Percentiles rank a stretch among this genome's conserved stretches.
phyloP scores from a whole-genome alignment of 2,888 invertebrate genomes.

The Perdita meconis region DNA sequence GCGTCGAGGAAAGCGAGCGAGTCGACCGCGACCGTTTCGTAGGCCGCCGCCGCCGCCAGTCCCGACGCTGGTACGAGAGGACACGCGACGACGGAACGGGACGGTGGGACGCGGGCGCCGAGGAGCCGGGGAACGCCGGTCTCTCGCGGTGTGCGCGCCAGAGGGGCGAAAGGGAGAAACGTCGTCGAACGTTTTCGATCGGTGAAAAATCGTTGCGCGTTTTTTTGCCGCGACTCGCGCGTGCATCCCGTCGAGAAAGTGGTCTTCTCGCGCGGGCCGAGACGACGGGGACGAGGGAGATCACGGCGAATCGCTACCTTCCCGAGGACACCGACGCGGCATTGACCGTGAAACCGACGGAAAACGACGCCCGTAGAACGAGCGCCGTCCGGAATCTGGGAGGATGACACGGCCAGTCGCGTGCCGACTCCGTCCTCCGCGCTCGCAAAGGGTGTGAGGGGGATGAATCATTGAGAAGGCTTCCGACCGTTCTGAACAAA shows the following conservation, averaged over 20 bases:
- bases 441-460: not conserved
- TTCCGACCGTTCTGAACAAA: conserved; percentile 25
- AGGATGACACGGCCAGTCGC: not conserved
- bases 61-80: not conserved
- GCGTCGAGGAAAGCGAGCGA: conserved; percentile 76
- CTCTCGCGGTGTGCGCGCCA: too few relatives aligned
- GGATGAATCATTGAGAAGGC: conserved; percentile 43
- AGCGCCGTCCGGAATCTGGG: not conserved
- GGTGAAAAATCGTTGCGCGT: conserved; percentile 11
- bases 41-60: conserved; percentile 12
- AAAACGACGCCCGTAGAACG: not conserved
- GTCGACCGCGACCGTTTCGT: conserved; percentile 27
- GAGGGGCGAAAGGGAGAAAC: conserved; percentile 38
- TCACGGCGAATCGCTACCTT: conserved; percentile 9
- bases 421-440: not conserved
- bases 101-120: conserved; percentile 4
- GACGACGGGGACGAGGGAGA: conserved; percentile 20
- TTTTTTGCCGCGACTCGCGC: conserved; percentile 13
- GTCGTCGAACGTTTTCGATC: conserved; percentile 14
- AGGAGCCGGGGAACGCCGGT: too few relatives aligned
- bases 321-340: conserved; percentile 10
- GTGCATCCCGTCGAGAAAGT: conserved; percentile 39
- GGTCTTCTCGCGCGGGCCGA: not conserved
- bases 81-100: conserved; percentile 1
- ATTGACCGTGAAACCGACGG: conserved; percentile 29